These are phyloP conservation scores for Siphamia tubifer DNA, from an alignment of 2,113 vertebrate genomes.

Conservation along the genomic window DNA sequence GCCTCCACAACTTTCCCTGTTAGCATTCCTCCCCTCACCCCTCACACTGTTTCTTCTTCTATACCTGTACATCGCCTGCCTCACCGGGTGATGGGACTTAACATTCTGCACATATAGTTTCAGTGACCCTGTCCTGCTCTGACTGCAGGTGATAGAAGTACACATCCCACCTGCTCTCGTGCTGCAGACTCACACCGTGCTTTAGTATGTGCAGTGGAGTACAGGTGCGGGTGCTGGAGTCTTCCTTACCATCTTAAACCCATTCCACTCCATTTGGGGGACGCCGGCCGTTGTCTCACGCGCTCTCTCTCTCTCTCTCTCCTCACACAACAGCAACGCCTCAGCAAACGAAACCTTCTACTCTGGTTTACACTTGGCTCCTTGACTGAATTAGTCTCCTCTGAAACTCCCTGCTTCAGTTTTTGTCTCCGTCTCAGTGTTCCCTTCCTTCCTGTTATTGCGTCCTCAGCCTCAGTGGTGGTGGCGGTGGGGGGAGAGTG, in stretches of 20 bases:
- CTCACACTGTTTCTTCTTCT: conserved; percentile 22
- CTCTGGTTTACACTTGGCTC: too few species aligned
- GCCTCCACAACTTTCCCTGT: conserved; percentile 23
- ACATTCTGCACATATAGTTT: conserved; percentile 47
- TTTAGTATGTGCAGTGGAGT: conserved; percentile 6
- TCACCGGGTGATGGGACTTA: conserved; percentile 33
- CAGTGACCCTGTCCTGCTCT: conserved; percentile 15
- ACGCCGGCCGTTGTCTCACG: conserved; percentile 85
- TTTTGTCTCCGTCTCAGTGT: conserved; percentile 53
- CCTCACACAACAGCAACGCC: conserved; percentile 76
- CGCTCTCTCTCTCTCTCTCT: conserved; percentile 64
- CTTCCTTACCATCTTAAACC: conserved; percentile 99
- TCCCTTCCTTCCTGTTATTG: conserved; percentile 50
- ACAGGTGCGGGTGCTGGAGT: conserved; percentile 56
- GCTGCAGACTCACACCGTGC: conserved; percentile 49
- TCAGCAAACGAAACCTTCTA: conserved; percentile 62
- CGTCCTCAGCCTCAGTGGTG: conserved; percentile 80
- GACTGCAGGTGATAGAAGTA: conserved; percentile 18
- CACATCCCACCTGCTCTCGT: conserved; percentile 12
- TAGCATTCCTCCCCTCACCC: conserved; percentile 29
- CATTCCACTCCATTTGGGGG: conserved; percentile 99
- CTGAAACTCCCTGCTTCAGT: conserved; percentile 64
- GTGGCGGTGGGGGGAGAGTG: conserved; percentile 88
- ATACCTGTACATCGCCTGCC: conserved; percentile 2
- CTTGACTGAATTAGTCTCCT: conserved; percentile 79